Evolutionary conservation across 2,888 invertebrate genomes (phyloP).

Genomic region (Microchrysa polita): DNA sequence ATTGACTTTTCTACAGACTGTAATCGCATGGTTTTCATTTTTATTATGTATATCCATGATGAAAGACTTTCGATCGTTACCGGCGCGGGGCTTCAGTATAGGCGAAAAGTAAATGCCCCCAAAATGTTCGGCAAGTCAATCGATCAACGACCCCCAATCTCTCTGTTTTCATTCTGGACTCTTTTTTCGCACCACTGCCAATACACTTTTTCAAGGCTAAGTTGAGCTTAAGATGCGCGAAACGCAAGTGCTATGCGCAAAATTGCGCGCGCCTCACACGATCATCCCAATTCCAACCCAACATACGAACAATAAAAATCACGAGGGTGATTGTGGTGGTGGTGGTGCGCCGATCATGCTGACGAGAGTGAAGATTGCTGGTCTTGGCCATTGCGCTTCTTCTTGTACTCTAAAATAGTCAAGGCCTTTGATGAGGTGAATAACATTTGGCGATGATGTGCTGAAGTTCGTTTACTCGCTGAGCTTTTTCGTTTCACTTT

Average conservation of each 20-base stretch:
- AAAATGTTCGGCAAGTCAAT: constrained; percentile 25
- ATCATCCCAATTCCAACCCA: background rate
- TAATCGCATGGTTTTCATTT: background rate
- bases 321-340: constrained; percentile 3
- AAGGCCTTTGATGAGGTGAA: constrained; percentile 45
- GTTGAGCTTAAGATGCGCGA: constrained; percentile 28
- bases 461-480: background rate
- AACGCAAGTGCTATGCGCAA: constrained; percentile 25
- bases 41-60: background rate
- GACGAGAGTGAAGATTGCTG: no score
- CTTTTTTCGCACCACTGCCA: constrained; percentile 37
- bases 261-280: constrained; percentile 1
- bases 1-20: constrained; percentile 16
- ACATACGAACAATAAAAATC: no score
- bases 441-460: constrained; percentile 34
- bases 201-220: constrained; percentile 40
- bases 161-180: constrained; percentile 36
- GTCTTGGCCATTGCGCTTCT: background rate
- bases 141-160: constrained; percentile 35
- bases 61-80: constrained; percentile 43
- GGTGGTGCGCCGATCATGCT: constrained; percentile 26
- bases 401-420: constrained; percentile 36
- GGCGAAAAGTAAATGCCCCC: constrained; percentile 32
- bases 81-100: background rate
- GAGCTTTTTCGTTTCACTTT: constrained; percentile 49